These are phyloP conservation scores for Alethe diademata DNA, from an alignment of 2,113 vertebrate genomes.

Conservation along the genomic window DNA sequence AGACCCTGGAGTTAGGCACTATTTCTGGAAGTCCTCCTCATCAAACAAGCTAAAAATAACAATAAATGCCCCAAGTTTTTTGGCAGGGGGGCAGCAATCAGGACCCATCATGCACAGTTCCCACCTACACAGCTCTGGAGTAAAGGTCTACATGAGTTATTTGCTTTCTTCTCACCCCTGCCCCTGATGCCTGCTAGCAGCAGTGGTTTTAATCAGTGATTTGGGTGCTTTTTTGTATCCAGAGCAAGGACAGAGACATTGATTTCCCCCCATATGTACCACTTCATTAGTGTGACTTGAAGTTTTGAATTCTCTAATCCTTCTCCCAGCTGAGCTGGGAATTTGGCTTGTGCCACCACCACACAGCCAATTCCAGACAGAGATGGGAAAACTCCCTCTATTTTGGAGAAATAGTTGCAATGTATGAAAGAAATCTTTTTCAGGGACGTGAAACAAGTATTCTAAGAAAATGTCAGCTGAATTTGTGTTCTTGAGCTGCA, in stretches of 20 bases:
- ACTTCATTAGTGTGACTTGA: neutral
- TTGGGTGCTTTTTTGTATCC: neutral
- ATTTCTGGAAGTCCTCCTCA: constrained; percentile 20
- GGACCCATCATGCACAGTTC: neutral
- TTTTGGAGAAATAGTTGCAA: neutral
- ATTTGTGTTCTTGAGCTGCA: rapidly evolving
- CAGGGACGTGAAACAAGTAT: neutral
- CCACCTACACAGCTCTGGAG: neutral
- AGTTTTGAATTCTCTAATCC: neutral
- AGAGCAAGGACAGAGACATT: neutral
- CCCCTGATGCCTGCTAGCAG: neutral
- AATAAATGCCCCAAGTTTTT: neutral
- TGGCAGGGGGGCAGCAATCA: neutral
- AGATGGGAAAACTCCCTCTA: neutral
- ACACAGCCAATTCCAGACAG: neutral
- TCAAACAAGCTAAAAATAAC: neutral
- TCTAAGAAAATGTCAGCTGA: neutral
- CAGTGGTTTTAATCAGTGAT: neutral
- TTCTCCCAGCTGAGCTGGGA: neutral
- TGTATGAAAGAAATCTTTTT: neutral
- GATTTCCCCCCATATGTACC: rapidly evolving
- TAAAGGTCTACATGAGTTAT: neutral
- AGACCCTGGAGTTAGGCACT: neutral
- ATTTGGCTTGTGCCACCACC: neutral
- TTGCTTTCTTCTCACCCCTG: neutral